Base-by-base conservation (phyloP, 2,113 vertebrate genomes). In the Nothocercus nigrocapillus region DNA sequence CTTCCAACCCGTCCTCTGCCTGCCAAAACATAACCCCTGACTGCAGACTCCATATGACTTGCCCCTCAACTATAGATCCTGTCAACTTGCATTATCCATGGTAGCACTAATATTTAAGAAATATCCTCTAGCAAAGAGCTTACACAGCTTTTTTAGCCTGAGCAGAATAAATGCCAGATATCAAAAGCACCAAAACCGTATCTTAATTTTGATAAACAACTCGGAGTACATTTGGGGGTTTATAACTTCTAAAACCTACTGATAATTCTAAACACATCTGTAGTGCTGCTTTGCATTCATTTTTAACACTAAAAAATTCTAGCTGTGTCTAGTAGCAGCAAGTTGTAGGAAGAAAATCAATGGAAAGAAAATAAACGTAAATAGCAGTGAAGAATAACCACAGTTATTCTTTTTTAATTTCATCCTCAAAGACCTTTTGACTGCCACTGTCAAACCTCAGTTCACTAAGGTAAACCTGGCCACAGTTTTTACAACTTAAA, bases 71-170 rank as follows among this genome's bases (percentile, higher is more conserved):
- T 89, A 92, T 27, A 96, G 93, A 96, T 94, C 77, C 93, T 97
- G 97, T 96, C 96, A 97, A 76, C 85, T 96, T 96, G 64, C 47
- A 93, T 97, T 95, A 97, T 40, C 85, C 68, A 58, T 72, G 36
- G 9, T 54, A 96, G 95, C 80, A 96, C 82, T 61, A 96, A 94
- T 82, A 93, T 89, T 92, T 93, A 94, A 94, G 94, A 94, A 95
- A 82, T 54, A 90, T 22, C 95, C 91, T 89, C 67, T 51, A 93
- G 93, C 62, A 53, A 88, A 95, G 95, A 54, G 69, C 92, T 96
- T 84, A 89, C 82, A 77, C 56, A 69, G 64, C 53, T 72, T 64
- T 94, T 95, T 92, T 42, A 82, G 73, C 74, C 45, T 36, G 30
- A 94, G 42, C 36, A 16, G 5, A 96, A 96, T 78, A 96, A 91